Evolutionary conservation across 2,113 vertebrate species (phyloP).

Genomic region (Felis chaus): DNA sequence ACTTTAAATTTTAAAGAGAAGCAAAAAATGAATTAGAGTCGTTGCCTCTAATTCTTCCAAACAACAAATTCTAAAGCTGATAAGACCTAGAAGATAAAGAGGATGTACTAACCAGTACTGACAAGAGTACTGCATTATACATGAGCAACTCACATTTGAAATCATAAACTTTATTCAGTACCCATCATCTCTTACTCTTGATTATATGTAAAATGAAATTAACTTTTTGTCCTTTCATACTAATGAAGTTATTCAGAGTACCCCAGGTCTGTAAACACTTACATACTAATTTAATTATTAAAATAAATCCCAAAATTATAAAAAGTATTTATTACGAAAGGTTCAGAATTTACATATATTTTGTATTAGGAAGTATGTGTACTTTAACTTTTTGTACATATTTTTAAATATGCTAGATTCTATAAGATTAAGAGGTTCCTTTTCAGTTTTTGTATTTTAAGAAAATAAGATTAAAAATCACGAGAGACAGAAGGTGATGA

Average conservation of each 20-base stretch:
- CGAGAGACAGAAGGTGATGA: neutral
- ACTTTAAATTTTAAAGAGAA: neutral
- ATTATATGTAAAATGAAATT: slow-evolving; percentile 56
- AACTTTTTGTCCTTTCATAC: slow-evolving; percentile 61
- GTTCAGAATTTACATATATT: neutral
- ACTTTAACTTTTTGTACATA: neutral
- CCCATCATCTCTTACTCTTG: neutral
- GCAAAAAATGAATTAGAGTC: neutral
- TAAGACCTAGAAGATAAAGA: neutral
- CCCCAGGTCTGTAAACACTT: slow-evolving; percentile 72
- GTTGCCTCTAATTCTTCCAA: neutral
- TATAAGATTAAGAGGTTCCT: neutral
- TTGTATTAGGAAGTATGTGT: accelerated
- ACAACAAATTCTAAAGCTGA: neutral
- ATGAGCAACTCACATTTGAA: neutral
- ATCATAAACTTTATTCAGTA: slow-evolving; percentile 37
- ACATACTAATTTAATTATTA: slow-evolving; percentile 64
- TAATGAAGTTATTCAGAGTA: slow-evolving; percentile 69
- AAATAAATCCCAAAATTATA: slow-evolving; percentile 66
- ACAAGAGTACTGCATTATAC: neutral
- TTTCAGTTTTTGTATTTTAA: neutral
- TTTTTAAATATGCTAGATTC: neutral
- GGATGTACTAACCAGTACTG: neutral
- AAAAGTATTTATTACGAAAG: neutral
- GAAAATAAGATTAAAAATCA: neutral